These are phyloP conservation scores for Nephrocerus scutellatus DNA, from an alignment of 2,888 invertebrate species.

Conservation along the genomic window DNA sequence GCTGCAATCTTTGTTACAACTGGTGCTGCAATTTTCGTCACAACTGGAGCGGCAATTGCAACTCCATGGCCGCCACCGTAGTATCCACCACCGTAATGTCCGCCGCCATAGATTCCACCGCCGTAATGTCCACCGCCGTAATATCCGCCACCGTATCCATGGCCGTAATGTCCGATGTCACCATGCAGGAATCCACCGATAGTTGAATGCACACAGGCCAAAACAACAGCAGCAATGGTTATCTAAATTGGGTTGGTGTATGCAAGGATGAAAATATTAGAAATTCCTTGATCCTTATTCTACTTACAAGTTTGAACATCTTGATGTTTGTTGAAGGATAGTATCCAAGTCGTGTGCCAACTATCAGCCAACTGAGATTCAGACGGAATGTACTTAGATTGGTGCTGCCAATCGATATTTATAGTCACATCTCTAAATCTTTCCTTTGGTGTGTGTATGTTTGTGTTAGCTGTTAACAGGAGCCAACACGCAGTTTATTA, in stretches of 20 bases:
- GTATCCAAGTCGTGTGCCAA: constrained; percentile 8
- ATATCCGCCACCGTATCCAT: constrained; percentile 20
- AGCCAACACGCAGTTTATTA: no score
- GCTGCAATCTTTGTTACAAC: constrained; percentile 28
- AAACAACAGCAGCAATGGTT: constrained; percentile 25
- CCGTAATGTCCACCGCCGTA: constrained; percentile 10
- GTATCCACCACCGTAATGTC: background rate
- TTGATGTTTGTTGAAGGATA: constrained; percentile 9
- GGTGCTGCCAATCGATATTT: constrained; percentile 23
- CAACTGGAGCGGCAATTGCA: constrained; percentile 28
- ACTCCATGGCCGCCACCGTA: constrained; percentile 25
- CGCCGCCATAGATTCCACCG: constrained; percentile 4
- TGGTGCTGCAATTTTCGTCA: constrained; percentile 29
- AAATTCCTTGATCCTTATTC: background rate
- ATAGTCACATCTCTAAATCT: constrained; percentile 15
- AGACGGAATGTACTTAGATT: no score
- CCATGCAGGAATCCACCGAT: constrained; percentile 11
- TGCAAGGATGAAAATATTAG: constrained; percentile 20
- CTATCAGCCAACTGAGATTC: constrained; percentile 22
- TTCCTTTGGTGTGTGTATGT: constrained; percentile 2
- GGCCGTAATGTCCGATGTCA: constrained; percentile 19
- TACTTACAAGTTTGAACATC: constrained; percentile 31
- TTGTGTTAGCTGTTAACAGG: no score
- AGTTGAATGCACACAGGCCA: constrained; percentile 8
- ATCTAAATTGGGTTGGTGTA: constrained; percentile 24